Evolutionary conservation across 2,888 invertebrate species (phyloP), one percentile per base, ranked within the genome.

Genomic region (Cheilosia pagana): DNA sequence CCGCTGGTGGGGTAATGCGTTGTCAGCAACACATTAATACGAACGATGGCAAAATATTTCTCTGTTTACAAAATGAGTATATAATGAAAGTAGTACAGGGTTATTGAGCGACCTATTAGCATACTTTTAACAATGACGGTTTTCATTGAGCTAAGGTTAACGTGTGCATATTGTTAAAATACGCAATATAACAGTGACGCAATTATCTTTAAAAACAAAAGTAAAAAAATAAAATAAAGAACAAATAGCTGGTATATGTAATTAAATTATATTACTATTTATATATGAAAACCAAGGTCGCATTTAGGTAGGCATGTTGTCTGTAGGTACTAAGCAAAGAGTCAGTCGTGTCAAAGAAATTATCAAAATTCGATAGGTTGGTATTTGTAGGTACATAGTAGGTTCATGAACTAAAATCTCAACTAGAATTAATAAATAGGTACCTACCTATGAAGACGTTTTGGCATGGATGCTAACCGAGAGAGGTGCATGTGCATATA

Each of bases 71-170:
- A 86, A 76, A 68, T 79, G 72, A 78, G 83, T 82, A 72, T 65
- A 82, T 76, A 82, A 62, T 52, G 86, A 88, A 91, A 89, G 88
- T 91, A 87, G 91, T 88, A 91, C 90, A 91, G 90, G 90, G 90
- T 91, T 90, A 90, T 87, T 87, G 88, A 88, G 88, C 89, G 91
- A 91, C 91, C 91, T 88, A 90, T 89, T 91, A 89, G 89, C 91
- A 90, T 88, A 91, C 89, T 90, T 90, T 90, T 89, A 87, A 86
- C 89, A 90, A 90, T 89, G 89, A 85, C 88, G 88, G 88, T 88
- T 89, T 89, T 88, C 88, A 88, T 88, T 89, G 88, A 89, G 89
- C 87, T 90, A 89, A 90, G 90, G 90, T 90, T 89, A 89, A 88
- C 88, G 87, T 87, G 86, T 71, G 86, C 71, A 88, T 87, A 81